Base-by-base conservation (phyloP, 2,888 invertebrate species). In the Gryllus longicercus region DNA sequence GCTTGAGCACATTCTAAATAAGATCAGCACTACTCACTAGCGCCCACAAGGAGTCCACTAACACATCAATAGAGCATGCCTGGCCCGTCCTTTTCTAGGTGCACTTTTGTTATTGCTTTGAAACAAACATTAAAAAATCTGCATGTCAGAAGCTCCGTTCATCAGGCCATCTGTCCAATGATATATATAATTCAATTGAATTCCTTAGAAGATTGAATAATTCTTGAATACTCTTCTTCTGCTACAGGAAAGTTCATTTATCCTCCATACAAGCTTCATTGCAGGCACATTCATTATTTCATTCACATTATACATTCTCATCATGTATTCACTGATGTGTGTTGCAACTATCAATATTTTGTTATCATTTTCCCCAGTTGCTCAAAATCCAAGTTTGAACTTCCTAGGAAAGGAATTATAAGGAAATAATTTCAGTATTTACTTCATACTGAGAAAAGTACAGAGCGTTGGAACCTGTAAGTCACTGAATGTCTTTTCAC, bases 401-500 rank as follows among this genome's bases (percentile, higher is more conserved):
- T 18, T 63, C n/a, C 63, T 14, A 63, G 14, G 63, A 63, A 63
- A 63, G n/a, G 63, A 38, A 38, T 63, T 63, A 63, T 63, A 18
- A 18, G n/a, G 63, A 63, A 63, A 63, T 63, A 63, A n/a, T 63
- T 38, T 38, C 38, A 38, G 38, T 38, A 38, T 38, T 63, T 63
- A 63, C 16, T 18, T 63, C 14, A 63, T 63, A 63, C 63, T 63
- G 63, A 63, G 14, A 63, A 63, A 63, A 14, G 63, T 63, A 63
- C n/a, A n/a, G 16, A 63, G 16, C n/a, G n/a, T 63, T 63, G n/a
- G 63, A 63, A 63, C 63, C 16, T 63, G 63, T 63, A 63, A 63
- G 63, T 63, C 63, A 63, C 63, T 63, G 63, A 63, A 63, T n/a
- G n/a, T 63, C n/a, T 63, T 63, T 63, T 63, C n/a, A n/a, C 38